Conservation (phyloP, 2,797 vertebrate genomes). For the Lates japonicus region DNA sequence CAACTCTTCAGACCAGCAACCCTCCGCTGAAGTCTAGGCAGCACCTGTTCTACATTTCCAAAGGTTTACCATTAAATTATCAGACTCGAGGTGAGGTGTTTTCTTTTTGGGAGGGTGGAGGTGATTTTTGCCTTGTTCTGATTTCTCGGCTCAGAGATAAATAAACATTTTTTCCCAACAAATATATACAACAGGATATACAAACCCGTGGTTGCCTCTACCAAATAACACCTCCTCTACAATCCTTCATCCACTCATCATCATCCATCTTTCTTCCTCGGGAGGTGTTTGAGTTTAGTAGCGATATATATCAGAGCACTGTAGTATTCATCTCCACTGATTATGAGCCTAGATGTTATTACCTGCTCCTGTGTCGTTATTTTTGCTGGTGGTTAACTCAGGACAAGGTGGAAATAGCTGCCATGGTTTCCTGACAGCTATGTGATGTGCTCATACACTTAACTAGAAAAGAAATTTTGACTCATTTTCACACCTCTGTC, state of each 20-base stretch:
- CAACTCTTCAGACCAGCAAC: constrained; percentile 65
- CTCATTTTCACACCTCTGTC: constrained; percentile 66
- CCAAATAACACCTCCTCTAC: constrained; percentile 72
- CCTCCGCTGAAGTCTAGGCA: constrained; percentile 52
- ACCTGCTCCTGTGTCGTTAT: constrained; percentile 73
- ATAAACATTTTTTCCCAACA: constrained; percentile 57
- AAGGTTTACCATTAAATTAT: constrained; percentile 75
- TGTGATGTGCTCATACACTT: constrained; percentile 35
- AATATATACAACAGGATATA: constrained; percentile 78
- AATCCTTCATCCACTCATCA: constrained; percentile 75
- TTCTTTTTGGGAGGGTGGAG: constrained; percentile 49
- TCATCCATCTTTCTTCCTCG: constrained; percentile 78
- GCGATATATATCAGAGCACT: constrained; percentile 76
- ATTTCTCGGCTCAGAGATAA: constrained; percentile 65
- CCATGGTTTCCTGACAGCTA: constrained; percentile 42
- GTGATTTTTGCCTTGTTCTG: constrained; percentile 64
- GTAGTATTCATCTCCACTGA: constrained; percentile 76
- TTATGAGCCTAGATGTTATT: constrained; percentile 71
- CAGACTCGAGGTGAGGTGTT: constrained; percentile 72
- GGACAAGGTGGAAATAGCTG: constrained; percentile 67
- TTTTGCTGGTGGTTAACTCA: constrained; percentile 57
- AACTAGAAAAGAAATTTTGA: constrained; percentile 38
- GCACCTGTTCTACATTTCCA: constrained; percentile 65
- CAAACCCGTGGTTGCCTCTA: no score
- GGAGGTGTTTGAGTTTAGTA: constrained; percentile 77